phyloP scores from a whole-genome alignment of 2,797 vertebrate genomes.

The Tauraco hartlaubi region DNA sequence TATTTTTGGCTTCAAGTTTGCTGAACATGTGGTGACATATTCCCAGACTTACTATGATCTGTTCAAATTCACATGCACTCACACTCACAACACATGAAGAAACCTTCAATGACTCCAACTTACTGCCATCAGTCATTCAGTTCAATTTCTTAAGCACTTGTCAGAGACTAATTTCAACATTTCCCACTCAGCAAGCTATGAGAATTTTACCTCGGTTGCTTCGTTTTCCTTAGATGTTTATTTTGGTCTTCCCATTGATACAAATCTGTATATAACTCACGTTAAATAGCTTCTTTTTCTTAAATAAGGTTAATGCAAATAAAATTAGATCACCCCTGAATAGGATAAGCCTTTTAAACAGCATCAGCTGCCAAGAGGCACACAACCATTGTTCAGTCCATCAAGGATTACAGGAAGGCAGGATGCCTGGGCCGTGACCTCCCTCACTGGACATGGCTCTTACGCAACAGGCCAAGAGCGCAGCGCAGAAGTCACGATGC shows the following conservation, averaged over 20 bases:
- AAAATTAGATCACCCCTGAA: conserved; percentile 63
- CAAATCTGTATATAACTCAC: neutral
- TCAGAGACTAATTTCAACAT: neutral
- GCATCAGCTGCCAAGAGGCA: conserved; percentile 28
- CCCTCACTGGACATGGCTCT: neutral
- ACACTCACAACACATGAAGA: neutral
- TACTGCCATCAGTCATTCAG: neutral
- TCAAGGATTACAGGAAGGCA: conserved; percentile 59
- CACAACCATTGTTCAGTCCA: conserved; percentile 26
- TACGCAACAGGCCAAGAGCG: neutral
- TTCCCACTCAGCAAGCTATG: neutral
- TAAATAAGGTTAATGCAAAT: conserved; percentile 68
- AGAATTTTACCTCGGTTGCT: neutral
- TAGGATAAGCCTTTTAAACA: conserved; percentile 64
- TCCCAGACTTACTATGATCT: neutral
- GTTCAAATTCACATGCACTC: conserved; percentile 14
- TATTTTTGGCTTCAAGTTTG: conserved; percentile 40
- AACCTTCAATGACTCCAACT: neutral
- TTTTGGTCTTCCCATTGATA: conserved; percentile 27
- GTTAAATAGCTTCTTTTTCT: conserved; percentile 41
- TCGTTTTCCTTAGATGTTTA: conserved; percentile 42
- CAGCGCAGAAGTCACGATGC: neutral
- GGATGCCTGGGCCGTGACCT: conserved; percentile 41
- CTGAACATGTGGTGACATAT: conserved; percentile 25
- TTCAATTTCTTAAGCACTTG: neutral